phyloP scores from a whole-genome alignment of 2,888 invertebrate species.

The Leptopilina syphax region DNA sequence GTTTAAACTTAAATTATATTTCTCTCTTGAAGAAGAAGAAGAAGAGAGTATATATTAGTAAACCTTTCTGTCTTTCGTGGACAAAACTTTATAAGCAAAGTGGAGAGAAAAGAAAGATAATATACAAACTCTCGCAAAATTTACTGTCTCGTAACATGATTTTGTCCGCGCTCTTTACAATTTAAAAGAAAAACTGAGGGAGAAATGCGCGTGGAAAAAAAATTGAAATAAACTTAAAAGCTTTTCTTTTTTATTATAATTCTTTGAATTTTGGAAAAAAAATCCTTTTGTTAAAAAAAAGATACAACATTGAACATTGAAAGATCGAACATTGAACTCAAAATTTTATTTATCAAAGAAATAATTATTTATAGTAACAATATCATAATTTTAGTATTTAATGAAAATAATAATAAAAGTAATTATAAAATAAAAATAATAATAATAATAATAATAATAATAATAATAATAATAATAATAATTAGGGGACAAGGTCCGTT shows the following conservation, averaged over 20 bases:
- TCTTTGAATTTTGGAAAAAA: neutral
- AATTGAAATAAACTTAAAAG: too few species aligned
- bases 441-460: too few species aligned
- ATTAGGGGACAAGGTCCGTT: too few species aligned
- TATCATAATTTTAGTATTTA: too few species aligned
- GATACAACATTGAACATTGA: neutral
- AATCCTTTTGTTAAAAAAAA: neutral
- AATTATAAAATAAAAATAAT: too few species aligned
- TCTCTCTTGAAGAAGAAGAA: conserved; percentile 38
- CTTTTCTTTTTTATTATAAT: neutral
- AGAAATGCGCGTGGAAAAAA: neutral
- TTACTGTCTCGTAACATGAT: conserved; percentile 3
- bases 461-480: too few species aligned
- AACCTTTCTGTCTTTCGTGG: conserved; percentile 23
- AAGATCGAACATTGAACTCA: conserved; percentile 3
- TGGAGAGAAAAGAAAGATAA: neutral
- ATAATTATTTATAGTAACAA: neutral
- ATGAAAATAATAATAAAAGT: too few species aligned
- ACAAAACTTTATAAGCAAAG: conserved; percentile 5
- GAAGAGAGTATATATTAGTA: conserved; percentile 26
- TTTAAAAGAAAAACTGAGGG: neutral
- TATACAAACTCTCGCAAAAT: conserved; percentile 18
- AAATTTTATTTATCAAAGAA: neutral
- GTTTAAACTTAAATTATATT: conserved; percentile 35
- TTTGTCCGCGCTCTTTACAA: neutral